Percentiles rank a stretch among this genome's conserved stretches.
Evolutionary conservation across 64 coral and sea anemone species (phyloP).

Genomic region (Montipora foliosa): DNA sequence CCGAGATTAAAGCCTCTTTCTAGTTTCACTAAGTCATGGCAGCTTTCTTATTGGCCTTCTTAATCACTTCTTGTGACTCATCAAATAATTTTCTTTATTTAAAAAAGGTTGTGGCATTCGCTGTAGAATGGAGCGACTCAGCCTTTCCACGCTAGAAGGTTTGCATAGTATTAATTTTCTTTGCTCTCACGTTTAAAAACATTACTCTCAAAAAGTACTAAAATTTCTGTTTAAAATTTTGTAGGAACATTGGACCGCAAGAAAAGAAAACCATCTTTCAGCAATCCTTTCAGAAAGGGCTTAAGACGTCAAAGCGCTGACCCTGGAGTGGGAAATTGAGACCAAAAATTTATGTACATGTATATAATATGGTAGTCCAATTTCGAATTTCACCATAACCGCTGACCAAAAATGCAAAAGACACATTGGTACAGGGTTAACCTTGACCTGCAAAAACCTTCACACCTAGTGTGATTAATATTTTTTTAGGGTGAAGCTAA

Average conservation of each 20-base stretch:
- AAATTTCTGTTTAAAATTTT: background rate
- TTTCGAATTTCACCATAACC: no score
- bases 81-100: background rate
- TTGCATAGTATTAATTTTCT: background rate
- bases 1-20: background rate
- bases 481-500: no score
- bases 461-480: no score
- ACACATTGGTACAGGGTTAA: no score
- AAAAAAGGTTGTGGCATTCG: constrained; percentile 3
- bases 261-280: constrained; percentile 49
- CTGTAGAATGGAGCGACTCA: constrained; percentile 68
- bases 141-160: constrained; percentile 74
- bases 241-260: constrained; percentile 49
- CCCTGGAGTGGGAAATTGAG: background rate
- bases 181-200: background rate
- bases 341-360: no score
- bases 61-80: background rate
- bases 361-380: no score
- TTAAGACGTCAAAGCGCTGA: background rate
- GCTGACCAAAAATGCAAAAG: no score
- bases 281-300: constrained; percentile 55
- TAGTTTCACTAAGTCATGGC: background rate
- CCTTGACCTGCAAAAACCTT: no score
- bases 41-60: no score
- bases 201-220: background rate